phyloP scores from a whole-genome alignment of 1,140 invertebrate species.

The Lepidurus arcticus region DNA sequence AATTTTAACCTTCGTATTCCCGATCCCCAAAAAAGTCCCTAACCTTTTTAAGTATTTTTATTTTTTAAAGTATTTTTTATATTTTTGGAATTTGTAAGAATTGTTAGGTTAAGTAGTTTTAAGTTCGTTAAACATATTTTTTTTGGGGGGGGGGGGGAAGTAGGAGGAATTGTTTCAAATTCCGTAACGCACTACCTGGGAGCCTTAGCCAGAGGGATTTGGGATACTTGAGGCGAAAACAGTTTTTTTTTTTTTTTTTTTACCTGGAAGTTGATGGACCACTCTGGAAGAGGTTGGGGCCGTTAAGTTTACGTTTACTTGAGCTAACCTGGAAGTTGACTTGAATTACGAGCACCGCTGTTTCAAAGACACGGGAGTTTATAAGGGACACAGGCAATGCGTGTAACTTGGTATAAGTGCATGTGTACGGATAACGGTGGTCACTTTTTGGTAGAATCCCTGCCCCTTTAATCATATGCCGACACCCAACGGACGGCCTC shows the following conservation, averaged over 20 bases:
- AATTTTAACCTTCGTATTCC: too few species aligned
- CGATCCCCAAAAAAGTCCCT: too few species aligned
- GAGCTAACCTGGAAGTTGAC: slow-evolving; percentile 6
- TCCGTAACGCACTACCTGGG: background rate
- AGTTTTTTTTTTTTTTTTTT: background rate
- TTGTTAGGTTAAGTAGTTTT: too few species aligned
- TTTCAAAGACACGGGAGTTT: background rate
- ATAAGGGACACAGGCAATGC: slow-evolving; percentile 17
- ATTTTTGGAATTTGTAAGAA: too few species aligned
- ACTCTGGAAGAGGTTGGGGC: background rate
- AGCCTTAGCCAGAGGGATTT: background rate
- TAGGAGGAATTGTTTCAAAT: too few species aligned
- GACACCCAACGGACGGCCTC: slow-evolving; percentile 16
- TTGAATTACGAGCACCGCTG: slow-evolving; percentile 4
- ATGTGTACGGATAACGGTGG: slow-evolving; percentile 14
- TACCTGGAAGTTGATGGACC: background rate
- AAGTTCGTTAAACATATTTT: too few species aligned
- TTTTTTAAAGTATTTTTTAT: too few species aligned
- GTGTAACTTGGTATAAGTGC: background rate
- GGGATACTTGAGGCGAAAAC: background rate
- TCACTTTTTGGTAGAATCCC: slow-evolving; percentile 21
- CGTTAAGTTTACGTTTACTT: slow-evolving; percentile 2
- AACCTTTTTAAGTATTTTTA: too few species aligned
- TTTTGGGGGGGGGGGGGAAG: too few species aligned
- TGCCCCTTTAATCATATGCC: slow-evolving; percentile 8